phyloP scores from a whole-genome alignment of 2,113 vertebrate species.

The Vicugna pacos region DNA sequence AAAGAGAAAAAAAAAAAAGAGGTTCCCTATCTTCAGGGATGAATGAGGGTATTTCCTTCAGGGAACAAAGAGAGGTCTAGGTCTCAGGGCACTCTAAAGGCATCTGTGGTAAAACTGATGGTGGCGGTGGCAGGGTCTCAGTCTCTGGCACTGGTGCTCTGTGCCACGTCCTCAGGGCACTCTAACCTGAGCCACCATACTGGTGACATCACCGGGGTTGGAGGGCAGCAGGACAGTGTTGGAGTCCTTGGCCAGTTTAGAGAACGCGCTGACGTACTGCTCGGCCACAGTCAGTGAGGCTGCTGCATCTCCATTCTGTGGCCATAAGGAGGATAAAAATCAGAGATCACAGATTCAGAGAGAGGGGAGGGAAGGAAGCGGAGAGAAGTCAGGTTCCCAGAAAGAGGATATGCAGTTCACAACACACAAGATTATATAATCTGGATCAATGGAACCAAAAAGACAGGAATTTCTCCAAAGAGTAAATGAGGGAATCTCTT shows the following conservation, averaged over 20 bases:
- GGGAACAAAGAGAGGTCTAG: neutral
- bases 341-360: constrained; percentile 20
- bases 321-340: constrained; percentile 12
- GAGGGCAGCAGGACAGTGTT: constrained; percentile 96
- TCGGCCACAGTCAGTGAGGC: constrained; percentile 96
- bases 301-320: constrained; percentile 93
- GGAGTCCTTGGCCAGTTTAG: constrained; percentile 96
- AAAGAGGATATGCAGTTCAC: neutral
- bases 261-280: constrained; percentile 96
- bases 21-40: neutral
- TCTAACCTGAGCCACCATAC: constrained; percentile 97
- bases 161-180: neutral
- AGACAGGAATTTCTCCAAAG: neutral
- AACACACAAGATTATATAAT: neutral
- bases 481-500: neutral
- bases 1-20: neutral
- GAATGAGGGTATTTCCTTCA: neutral
- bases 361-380: neutral
- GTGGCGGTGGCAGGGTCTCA: neutral
- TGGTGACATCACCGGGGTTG: constrained; percentile 92
- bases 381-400: neutral
- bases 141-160: neutral
- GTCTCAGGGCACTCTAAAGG: neutral
- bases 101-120: neutral
- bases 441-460: neutral